These are phyloP conservation scores for Carettochelys insculpta DNA, from an alignment of 2,113 vertebrate species.

Conservation along the genomic window DNA sequence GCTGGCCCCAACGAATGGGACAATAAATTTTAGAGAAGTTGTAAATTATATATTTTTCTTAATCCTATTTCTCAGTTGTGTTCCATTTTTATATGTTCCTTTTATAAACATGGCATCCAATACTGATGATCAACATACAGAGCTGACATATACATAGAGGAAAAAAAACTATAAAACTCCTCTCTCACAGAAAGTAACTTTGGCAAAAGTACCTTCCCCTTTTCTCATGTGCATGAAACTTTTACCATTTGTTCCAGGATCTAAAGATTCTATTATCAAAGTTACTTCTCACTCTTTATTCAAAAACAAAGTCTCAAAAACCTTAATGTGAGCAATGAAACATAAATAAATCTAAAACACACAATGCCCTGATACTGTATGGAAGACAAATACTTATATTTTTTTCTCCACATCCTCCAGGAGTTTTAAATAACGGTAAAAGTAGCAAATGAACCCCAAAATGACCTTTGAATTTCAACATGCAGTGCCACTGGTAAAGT, in stretches of 20 bases:
- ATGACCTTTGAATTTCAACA: not conserved
- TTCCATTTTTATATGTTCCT: not conserved
- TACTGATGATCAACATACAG: not conserved
- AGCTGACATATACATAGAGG: rapidly evolving
- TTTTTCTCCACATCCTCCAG: not conserved
- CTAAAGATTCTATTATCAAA: not conserved
- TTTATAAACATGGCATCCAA: rapidly evolving
- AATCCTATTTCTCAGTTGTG: not conserved
- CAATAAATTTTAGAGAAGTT: not conserved
- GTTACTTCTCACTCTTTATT: not conserved
- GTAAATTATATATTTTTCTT: not conserved
- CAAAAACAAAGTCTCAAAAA: not conserved
- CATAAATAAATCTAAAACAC: not conserved
- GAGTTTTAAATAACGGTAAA: not conserved
- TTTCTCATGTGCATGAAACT: not conserved
- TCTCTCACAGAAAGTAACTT: rapidly evolving
- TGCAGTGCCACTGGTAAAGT: not conserved
- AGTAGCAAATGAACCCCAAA: not conserved
- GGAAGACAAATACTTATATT: not conserved
- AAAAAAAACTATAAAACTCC: not conserved
- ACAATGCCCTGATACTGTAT: not conserved
- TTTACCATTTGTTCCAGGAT: not conserved
- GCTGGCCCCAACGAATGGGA: too few relatives aligned
- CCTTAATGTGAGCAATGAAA: not conserved
- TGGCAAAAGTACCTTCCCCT: not conserved